phyloP scores from a whole-genome alignment of 2,797 vertebrate species.

The Lepilemur septentrionalis region DNA sequence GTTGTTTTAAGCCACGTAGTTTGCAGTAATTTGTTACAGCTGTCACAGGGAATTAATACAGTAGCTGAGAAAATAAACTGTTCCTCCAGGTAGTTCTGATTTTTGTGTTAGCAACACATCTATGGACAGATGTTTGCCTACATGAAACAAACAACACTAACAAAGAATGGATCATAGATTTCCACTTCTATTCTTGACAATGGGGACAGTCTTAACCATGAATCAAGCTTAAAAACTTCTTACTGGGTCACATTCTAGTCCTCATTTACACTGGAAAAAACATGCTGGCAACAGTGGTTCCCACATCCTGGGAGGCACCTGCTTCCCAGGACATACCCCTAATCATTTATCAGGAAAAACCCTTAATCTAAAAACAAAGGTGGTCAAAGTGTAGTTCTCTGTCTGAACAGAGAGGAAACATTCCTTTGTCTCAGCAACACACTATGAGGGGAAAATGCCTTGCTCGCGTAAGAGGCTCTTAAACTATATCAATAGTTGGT shows the following conservation, averaged over 20 bases:
- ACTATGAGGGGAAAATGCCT: not conserved
- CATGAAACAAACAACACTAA: conserved; percentile 27
- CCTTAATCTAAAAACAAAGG: conserved; percentile 33
- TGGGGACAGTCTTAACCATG: not conserved
- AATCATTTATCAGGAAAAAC: not conserved
- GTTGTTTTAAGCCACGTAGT: not conserved
- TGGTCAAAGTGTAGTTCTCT: not conserved
- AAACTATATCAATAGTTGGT: not conserved
- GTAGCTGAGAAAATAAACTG: not conserved
- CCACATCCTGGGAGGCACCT: not conserved
- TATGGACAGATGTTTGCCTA: not conserved
- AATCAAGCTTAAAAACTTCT: not conserved
- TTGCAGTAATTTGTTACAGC: not conserved
- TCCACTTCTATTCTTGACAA: conserved; percentile 28
- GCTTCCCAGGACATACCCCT: not conserved
- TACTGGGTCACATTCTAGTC: not conserved
- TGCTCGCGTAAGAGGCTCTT: not conserved
- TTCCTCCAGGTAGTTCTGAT: not conserved
- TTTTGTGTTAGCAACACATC: not conserved
- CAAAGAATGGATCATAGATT: not conserved
- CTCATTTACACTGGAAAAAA: not conserved
- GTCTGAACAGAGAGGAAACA: not conserved
- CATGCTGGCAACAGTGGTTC: not conserved
- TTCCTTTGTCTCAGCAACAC: conserved; percentile 13
- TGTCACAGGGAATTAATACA: not conserved